These are phyloP conservation scores for Myotis brandtii DNA, from an alignment of 2,113 vertebrate genomes.

Conservation along the genomic window DNA sequence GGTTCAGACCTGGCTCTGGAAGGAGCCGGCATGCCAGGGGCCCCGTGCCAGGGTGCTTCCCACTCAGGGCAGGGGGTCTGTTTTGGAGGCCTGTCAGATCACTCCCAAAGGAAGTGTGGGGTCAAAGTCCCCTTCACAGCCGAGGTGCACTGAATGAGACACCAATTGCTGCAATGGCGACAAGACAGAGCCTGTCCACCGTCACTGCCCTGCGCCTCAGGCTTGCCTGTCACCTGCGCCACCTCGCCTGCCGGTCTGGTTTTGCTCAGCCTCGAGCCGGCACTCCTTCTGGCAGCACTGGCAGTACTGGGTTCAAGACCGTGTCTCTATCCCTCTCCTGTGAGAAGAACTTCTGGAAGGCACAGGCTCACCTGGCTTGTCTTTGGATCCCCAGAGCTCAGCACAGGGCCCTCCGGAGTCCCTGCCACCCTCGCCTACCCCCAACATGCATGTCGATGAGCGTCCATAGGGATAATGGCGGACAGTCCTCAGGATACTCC, in stretches of 20 bases:
- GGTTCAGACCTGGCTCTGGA: background rate
- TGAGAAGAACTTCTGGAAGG: rapidly evolving
- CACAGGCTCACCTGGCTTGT: background rate
- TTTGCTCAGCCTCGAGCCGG: background rate
- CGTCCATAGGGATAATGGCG: rapidly evolving
- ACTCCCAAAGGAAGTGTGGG: background rate
- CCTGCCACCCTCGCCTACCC: too few species aligned
- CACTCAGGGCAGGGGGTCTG: background rate
- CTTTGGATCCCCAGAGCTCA: background rate
- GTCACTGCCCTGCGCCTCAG: rapidly evolving
- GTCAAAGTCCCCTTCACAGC: background rate
- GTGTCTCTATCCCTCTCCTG: background rate
- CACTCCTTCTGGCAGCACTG: rapidly evolving
- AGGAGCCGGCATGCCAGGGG: background rate
- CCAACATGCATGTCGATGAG: rapidly evolving
- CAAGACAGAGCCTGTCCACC: background rate
- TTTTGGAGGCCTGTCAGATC: background rate
- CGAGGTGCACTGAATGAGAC: background rate
- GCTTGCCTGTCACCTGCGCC: background rate
- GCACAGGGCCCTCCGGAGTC: background rate
- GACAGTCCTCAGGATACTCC: background rate
- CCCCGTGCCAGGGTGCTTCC: background rate
- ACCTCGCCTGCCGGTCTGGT: too few species aligned
- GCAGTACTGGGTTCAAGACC: rapidly evolving
- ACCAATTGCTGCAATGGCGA: rapidly evolving